phyloP scores from a whole-genome alignment of 2,888 invertebrate genomes.

The Eilema depressum region DNA sequence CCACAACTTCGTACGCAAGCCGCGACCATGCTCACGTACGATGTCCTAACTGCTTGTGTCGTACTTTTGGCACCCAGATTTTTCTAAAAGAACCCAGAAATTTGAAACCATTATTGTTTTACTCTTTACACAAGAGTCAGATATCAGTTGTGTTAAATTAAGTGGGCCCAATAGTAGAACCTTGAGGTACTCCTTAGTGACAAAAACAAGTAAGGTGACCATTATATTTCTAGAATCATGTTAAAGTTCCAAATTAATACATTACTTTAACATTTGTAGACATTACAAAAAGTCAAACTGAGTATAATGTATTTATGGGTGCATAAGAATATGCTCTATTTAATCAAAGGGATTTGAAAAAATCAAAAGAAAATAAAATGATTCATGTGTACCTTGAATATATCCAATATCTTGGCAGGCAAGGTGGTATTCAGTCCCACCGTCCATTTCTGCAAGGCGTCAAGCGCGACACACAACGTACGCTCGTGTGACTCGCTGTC shows the following conservation, averaged over 20 bases:
- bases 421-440: slow-evolving; percentile 64
- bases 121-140: background rate
- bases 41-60: slow-evolving; percentile 91
- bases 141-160: background rate
- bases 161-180: background rate
- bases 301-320: background rate
- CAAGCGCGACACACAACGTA: slow-evolving; percentile 93
- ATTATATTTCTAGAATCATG: background rate
- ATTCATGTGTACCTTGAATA: slow-evolving; percentile 58
- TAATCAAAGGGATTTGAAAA: background rate
- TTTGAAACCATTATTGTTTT: background rate
- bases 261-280: background rate
- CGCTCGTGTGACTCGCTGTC: slow-evolving; percentile 97
- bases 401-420: slow-evolving; percentile 51
- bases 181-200: background rate
- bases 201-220: background rate
- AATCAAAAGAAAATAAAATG: too few species aligned
- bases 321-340: background rate
- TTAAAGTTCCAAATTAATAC: background rate
- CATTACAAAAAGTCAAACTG: background rate
- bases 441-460: slow-evolving; percentile 94
- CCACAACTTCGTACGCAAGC: slow-evolving; percentile 88
- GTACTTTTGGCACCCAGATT: slow-evolving; percentile 92
- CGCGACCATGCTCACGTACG: slow-evolving; percentile 92
- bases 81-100: slow-evolving; percentile 80